phyloP scores from a whole-genome alignment of 1,140 invertebrate genomes.

The roundworm (Caenorhabditis elegans) region WBcel235 BX284604.4:14783501-14784000 shows the following conservation, averaged over 20 bases:
- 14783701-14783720: slow-evolving; percentile 33
- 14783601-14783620: background rate
- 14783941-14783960: slow-evolving; percentile 5
- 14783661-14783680: background rate
- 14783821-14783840: no score
- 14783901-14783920: no score
- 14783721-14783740: slow-evolving; percentile 31
- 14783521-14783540: slow-evolving; percentile 57
- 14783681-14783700: background rate
- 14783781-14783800: no score
- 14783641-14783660: slow-evolving; percentile 12
- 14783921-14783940: no score
- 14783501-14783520: slow-evolving; percentile 55
- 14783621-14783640: background rate
- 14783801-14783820: no score
- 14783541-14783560: slow-evolving; percentile 13
- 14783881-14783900: no score
- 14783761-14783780: no score
- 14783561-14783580: background rate
- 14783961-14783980: slow-evolving; percentile 34
- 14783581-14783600: no score
- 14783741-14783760: background rate
- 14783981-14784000: slow-evolving; percentile 34
- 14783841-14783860: no score
- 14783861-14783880: no score